Evolutionary conservation across 2,888 invertebrate genomes (phyloP).

Genomic region (Noctua pronuba): DNA sequence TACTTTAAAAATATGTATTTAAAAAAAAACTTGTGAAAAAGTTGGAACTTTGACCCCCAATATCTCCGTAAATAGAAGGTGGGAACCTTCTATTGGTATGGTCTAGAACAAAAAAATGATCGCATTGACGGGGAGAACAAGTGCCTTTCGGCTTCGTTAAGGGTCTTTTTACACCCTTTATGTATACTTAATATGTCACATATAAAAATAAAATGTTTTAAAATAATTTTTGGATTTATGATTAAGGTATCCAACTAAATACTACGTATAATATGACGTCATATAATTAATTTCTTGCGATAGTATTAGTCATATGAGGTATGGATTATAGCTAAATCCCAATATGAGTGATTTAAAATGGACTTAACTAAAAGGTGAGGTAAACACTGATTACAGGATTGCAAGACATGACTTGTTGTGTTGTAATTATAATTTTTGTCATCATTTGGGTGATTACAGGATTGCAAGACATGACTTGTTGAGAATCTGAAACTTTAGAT

Average conservation of each 20-base stretch:
- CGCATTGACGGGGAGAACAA: no score
- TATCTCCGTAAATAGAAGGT: no score
- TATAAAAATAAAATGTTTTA: background rate
- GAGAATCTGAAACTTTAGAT: constrained; percentile 6
- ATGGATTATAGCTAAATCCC: constrained; percentile 10
- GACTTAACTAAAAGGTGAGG: background rate
- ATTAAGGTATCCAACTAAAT: background rate
- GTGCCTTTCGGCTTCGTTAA: no score
- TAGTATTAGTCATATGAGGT: constrained; percentile 1
- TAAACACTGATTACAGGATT: background rate
- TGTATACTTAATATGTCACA: no score
- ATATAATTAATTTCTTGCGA: background rate
- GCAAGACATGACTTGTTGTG: background rate
- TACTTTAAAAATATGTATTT: no score
- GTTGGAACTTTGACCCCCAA: no score
- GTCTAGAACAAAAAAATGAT: no score
- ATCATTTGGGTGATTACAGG: background rate
- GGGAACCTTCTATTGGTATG: no score
- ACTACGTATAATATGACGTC: background rate
- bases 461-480: background rate
- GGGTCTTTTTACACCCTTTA: no score
- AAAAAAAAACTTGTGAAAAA: no score
- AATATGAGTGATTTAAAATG: constrained; percentile 6
- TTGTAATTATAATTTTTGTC: background rate
- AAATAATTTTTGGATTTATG: background rate